Conservation (phyloP, 2,797 vertebrate genomes). For the Falco biarmicus region DNA sequence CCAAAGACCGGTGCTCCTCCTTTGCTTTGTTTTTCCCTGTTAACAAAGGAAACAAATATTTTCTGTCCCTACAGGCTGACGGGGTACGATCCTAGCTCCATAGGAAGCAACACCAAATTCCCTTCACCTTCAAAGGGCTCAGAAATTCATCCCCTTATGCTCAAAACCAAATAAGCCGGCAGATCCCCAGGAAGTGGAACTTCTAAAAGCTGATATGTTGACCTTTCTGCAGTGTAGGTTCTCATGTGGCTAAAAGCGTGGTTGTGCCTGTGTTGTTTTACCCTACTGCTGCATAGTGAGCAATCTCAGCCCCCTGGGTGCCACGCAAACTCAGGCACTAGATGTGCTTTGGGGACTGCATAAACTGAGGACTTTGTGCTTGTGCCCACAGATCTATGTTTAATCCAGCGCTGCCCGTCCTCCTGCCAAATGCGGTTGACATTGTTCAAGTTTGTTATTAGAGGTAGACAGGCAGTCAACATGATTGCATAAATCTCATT, state of each 20-base stretch:
- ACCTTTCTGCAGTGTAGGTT: background rate
- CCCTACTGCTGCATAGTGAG: background rate
- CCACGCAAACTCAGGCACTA: background rate
- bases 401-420: background rate
- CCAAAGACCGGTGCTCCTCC: background rate
- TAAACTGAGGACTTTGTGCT: background rate
- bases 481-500: background rate
- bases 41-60: slow-evolving; percentile 25
- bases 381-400: background rate
- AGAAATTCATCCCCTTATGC: background rate
- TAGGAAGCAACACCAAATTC: background rate
- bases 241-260: background rate
- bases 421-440: background rate
- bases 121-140: background rate
- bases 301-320: background rate
- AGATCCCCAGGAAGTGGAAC: background rate
- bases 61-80: background rate
- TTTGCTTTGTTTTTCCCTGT: background rate
- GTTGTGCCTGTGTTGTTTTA: background rate
- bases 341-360: background rate
- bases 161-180: background rate
- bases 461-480: background rate
- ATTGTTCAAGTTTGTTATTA: background rate
- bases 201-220: slow-evolving; percentile 20
- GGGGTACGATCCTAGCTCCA: background rate